Percentiles rank a stretch among this genome's conserved stretches.
Conservation (phyloP, 2,113 vertebrate genomes). For the Zosterops lateralis region DNA sequence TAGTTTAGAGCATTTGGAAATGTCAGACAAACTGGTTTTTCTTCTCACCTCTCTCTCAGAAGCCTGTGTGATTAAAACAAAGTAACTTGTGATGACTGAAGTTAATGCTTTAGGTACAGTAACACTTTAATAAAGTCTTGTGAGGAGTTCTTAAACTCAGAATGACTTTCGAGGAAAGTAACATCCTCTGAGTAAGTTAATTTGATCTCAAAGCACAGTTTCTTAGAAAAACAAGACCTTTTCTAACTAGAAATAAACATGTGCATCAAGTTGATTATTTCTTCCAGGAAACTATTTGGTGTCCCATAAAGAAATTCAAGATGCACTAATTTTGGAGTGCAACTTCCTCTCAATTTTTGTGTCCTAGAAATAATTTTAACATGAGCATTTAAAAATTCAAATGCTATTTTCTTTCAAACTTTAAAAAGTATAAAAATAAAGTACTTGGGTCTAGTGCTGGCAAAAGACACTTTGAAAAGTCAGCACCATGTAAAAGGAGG, state of each 20-base stretch:
- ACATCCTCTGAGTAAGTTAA: background rate
- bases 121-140: background rate
- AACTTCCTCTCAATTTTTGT: background rate
- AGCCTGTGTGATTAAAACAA: constrained; percentile 26
- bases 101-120: background rate
- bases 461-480: background rate
- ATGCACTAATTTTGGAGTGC: background rate
- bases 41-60: constrained; percentile 40
- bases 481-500: background rate
- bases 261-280: background rate
- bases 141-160: background rate
- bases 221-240: background rate
- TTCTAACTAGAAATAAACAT: background rate
- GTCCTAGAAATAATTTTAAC: background rate
- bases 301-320: background rate
- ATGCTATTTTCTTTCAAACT: background rate
- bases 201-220: background rate
- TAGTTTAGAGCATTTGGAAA: constrained; percentile 5
- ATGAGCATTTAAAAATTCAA: background rate
- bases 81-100: constrained; percentile 9
- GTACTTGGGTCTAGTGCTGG: background rate
- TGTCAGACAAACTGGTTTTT: constrained; percentile 53
- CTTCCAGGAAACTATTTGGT: background rate
- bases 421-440: background rate
- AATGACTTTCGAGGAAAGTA: background rate